Conservation (phyloP, 2,797 vertebrate genomes). For the Sebastes diploproa region DNA sequence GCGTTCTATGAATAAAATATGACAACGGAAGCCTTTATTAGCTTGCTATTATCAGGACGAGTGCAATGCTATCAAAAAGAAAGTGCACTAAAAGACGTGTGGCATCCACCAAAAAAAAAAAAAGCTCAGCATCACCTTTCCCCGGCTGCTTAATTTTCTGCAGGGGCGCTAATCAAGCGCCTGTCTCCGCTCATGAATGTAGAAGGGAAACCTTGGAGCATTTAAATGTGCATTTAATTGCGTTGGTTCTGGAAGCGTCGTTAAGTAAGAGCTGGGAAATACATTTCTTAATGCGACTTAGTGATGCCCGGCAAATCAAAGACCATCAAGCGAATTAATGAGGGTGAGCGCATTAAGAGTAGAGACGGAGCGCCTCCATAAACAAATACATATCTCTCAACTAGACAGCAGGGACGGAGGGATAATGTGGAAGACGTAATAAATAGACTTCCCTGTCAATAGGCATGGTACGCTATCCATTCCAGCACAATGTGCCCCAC, state of each 20-base stretch:
- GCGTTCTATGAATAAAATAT: not conserved
- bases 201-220: conserved; percentile 61
- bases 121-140: conserved; percentile 57
- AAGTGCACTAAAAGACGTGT: conserved; percentile 31
- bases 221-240: conserved; percentile 82
- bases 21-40: conserved; percentile 22
- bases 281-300: conserved; percentile 84
- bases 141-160: conserved; percentile 55
- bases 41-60: conserved; percentile 15
- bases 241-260: conserved; percentile 76
- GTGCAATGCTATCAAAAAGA: conserved; percentile 13
- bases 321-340: conserved; percentile 83
- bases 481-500: conserved; percentile 45
- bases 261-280: conserved; percentile 82
- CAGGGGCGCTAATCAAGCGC: conserved; percentile 65
- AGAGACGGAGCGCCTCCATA: conserved; percentile 68
- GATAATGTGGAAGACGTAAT: conserved; percentile 57
- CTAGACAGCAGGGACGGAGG: conserved; percentile 56
- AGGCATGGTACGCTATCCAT: conserved; percentile 38
- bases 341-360: conserved; percentile 78
- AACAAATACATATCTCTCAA: conserved; percentile 79
- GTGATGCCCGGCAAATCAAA: conserved; percentile 84
- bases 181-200: conserved; percentile 60
- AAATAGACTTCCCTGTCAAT: conserved; percentile 60
- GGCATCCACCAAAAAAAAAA: conserved; percentile 9